phyloP scores from a whole-genome alignment of 2,888 invertebrate genomes.

The Rhamnusium bicolor region DNA sequence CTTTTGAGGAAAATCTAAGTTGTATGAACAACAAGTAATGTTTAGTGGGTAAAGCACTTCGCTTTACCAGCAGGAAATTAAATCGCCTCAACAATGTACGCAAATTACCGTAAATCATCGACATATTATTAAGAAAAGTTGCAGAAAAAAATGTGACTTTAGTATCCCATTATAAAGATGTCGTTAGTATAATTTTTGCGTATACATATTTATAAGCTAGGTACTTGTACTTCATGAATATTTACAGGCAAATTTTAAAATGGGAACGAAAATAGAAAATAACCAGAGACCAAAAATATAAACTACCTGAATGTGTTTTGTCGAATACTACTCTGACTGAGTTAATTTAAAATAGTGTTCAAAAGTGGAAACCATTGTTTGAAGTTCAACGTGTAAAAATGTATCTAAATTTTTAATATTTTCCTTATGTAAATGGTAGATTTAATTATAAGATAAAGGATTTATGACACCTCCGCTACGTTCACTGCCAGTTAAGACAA shows the following conservation, averaged over 20 bases:
- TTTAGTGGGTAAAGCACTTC: too few species aligned
- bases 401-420: constrained; percentile 50
- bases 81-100: too few species aligned
- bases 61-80: too few species aligned
- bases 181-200: constrained; percentile 15
- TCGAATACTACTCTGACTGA: constrained; percentile 5
- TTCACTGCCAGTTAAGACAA: constrained; percentile 51
- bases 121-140: too few species aligned
- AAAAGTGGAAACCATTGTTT: constrained; percentile 14
- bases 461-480: constrained; percentile 58
- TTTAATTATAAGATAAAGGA: constrained; percentile 63
- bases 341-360: constrained; percentile 20
- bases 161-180: neutral
- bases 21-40: too few species aligned
- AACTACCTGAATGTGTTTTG: constrained; percentile 13
- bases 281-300: neutral
- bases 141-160: neutral
- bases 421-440: constrained; percentile 58
- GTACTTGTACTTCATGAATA: constrained; percentile 15
- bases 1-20: too few species aligned
- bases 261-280: constrained; percentile 4
- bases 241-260: constrained; percentile 10
- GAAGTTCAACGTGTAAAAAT: constrained; percentile 24
- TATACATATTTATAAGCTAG: constrained; percentile 18
- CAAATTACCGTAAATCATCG: too few species aligned